Evolutionary conservation across 2,888 invertebrate species (phyloP).

Genomic region (Eilema caniola): DNA sequence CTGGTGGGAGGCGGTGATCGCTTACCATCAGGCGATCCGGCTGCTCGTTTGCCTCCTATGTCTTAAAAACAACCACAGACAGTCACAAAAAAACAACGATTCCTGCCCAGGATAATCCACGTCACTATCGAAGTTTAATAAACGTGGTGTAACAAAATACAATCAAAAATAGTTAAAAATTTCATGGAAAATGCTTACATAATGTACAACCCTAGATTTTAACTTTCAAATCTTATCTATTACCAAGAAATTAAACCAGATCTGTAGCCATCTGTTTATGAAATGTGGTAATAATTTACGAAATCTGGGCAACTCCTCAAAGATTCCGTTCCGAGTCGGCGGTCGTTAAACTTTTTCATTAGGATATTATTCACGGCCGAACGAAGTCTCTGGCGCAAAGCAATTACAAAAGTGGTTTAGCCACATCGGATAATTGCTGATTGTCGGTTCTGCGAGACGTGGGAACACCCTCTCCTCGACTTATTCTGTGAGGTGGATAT

Average conservation of each 20-base stretch:
- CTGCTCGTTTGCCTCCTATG: no score
- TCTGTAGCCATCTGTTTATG: constrained; percentile 27
- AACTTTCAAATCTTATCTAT: not conserved
- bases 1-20: no score
- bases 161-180: not conserved
- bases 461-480: not conserved
- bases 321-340: constrained; percentile 25
- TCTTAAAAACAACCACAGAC: no score
- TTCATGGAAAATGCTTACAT: not conserved
- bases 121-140: not conserved
- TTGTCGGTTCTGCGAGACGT: constrained; percentile 22
- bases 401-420: constrained; percentile 38
- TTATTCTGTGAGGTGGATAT: constrained; percentile 8
- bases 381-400: constrained; percentile 31
- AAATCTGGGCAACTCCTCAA: constrained; percentile 24
- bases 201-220: not conserved
- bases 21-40: no score
- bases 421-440: constrained; percentile 37
- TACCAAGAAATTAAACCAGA: constrained; percentile 9
- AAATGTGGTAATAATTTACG: constrained; percentile 32
- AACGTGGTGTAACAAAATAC: no score
- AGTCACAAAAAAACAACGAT: not conserved
- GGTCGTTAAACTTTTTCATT: constrained; percentile 47
- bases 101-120: not conserved
- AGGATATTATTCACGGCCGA: constrained; percentile 34